Conservation (phyloP, 1,140 invertebrate genomes). For the Neodiprion virginianus region DNA sequence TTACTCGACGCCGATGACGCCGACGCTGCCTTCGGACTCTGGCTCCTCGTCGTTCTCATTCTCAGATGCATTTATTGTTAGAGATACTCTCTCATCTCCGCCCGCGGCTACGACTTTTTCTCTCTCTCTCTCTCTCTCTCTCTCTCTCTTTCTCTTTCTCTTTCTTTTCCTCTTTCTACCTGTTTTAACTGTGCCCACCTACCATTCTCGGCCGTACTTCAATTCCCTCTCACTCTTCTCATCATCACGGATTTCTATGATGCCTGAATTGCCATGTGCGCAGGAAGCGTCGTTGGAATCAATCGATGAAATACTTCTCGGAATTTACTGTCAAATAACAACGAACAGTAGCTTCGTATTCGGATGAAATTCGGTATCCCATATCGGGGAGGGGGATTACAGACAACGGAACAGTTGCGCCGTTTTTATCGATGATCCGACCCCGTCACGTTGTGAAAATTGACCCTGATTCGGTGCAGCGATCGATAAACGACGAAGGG, state of each 20-base stretch:
- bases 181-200: neutral
- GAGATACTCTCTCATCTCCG: neutral
- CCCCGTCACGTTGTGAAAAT: too few species aligned
- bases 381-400: constrained; percentile 7
- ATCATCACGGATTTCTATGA: constrained; percentile 5
- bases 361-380: neutral
- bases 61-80: neutral
- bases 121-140: constrained; percentile 27
- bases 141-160: constrained; percentile 4
- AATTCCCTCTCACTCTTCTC: constrained; percentile 7
- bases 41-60: constrained; percentile 9
- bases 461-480: too few species aligned
- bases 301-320: constrained; percentile 23
- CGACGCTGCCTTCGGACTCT: constrained; percentile 26
- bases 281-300: constrained; percentile 15
- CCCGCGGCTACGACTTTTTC: too few species aligned
- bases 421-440: too few species aligned
- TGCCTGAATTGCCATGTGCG: constrained; percentile 12
- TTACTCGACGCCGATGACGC: constrained; percentile 36
- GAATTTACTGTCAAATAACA: neutral
- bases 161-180: constrained; percentile 14
- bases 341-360: too few species aligned
- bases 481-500: too few species aligned
- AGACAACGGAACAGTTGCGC: too few species aligned
- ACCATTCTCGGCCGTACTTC: neutral